Evolutionary conservation across 2,113 vertebrate genomes (phyloP).

Genomic region (Myotis davidii): DNA sequence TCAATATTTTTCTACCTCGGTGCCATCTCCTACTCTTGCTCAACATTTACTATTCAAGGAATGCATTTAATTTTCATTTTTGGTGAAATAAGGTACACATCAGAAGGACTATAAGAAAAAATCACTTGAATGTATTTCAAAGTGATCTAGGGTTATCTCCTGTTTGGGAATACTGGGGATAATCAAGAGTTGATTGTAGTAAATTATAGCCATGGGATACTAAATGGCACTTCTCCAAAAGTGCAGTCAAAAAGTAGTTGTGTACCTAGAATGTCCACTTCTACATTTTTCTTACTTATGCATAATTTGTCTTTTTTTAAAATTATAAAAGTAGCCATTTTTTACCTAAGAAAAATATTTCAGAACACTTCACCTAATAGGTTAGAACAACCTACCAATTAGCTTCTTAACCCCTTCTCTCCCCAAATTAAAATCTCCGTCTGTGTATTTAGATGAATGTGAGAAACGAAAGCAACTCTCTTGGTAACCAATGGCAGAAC

Average conservation of each 20-base stretch:
- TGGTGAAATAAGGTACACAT: not conserved
- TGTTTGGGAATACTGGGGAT: constrained; percentile 7
- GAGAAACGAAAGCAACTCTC: not conserved
- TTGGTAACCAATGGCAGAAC: not conserved
- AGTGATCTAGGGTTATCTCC: constrained; percentile 56
- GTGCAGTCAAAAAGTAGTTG: constrained; percentile 12
- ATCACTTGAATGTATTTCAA: not conserved
- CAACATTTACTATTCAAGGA: not conserved
- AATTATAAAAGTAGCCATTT: not conserved
- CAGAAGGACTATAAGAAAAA: not conserved
- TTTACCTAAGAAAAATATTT: constrained; percentile 42
- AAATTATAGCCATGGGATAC: constrained; percentile 53
- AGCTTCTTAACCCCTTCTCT: not conserved
- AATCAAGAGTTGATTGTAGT: constrained; percentile 72
- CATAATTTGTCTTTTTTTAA: constrained; percentile 53
- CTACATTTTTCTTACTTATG: constrained; percentile 33
- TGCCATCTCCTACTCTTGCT: not conserved
- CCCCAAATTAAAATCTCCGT: not conserved
- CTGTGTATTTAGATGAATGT: not conserved
- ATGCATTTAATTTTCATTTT: constrained; percentile 52
- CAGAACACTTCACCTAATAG: not conserved
- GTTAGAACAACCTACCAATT: not conserved
- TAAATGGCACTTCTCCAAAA: constrained; percentile 56
- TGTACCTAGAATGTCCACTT: constrained; percentile 47
- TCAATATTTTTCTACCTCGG: not conserved